Conservation (phyloP, 2,888 invertebrate genomes). For the Baccha elongata region DNA sequence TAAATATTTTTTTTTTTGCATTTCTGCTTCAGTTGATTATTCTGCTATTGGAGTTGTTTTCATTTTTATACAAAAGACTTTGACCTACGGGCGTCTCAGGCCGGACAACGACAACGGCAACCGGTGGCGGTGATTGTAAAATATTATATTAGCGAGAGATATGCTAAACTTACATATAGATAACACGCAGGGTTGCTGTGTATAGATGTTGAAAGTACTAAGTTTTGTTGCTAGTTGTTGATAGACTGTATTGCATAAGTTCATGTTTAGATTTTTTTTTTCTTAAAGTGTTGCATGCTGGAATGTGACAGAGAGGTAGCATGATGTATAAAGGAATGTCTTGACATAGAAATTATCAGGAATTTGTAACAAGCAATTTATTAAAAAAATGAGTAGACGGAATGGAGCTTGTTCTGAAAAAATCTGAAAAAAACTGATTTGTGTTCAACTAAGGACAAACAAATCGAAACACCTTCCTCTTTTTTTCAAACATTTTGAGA, state of each 20-base stretch:
- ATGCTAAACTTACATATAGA: conserved; percentile 56
- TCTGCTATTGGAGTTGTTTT: conserved; percentile 68
- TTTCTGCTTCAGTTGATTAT: conserved; percentile 58
- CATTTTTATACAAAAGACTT: conserved; percentile 70
- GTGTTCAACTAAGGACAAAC: too few species aligned
- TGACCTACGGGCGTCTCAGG: too few species aligned
- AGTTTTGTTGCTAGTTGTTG: background rate
- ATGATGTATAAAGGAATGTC: conserved; percentile 9
- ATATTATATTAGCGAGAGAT: conserved; percentile 29
- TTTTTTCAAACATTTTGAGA: too few species aligned
- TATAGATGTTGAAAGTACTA: conserved; percentile 22
- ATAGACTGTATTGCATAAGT: conserved; percentile 35
- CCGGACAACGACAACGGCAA: background rate
- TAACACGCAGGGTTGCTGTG: conserved; percentile 19
- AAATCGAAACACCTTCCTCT: too few species aligned
- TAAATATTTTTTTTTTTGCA: background rate
- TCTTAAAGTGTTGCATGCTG: conserved; percentile 24
- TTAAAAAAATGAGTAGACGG: background rate
- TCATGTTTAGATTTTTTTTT: conserved; percentile 1
- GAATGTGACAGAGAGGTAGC: conserved; percentile 7
- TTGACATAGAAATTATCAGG: conserved; percentile 19
- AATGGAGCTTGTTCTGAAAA: too few species aligned
- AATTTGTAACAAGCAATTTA: background rate
- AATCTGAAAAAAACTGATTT: too few species aligned
- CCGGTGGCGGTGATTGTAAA: conserved; percentile 4